Percentiles rank a stretch among this genome's conserved stretches.
Evolutionary conservation across 2,113 vertebrate species (phyloP).

Genomic region (Neolamprologus kungweensis): DNA sequence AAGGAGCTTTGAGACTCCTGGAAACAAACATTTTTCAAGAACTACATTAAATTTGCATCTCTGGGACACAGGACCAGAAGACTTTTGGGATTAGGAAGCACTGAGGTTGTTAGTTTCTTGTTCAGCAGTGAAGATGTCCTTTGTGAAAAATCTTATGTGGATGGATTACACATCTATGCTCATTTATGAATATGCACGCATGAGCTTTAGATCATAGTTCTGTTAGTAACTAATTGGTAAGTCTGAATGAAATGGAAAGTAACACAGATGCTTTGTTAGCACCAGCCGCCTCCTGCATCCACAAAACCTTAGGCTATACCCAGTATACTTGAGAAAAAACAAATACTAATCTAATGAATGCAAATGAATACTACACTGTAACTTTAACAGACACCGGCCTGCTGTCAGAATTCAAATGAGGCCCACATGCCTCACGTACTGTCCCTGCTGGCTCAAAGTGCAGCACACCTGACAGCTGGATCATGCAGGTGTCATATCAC

Average conservation of each 20-base stretch:
- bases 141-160: not conserved
- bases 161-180: not conserved
- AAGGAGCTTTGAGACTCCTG: not conserved
- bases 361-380: not conserved
- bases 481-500: not conserved
- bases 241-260: not conserved
- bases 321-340: not conserved
- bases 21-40: not conserved
- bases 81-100: not conserved
- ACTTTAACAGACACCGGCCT: not conserved
- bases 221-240: not conserved
- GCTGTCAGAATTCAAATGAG: not conserved
- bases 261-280: not conserved
- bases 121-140: not conserved
- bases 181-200: not conserved
- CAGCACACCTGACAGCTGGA: constrained; percentile 10
- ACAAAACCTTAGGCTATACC: not conserved
- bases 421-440: not conserved
- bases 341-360: not conserved
- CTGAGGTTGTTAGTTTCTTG: not conserved
- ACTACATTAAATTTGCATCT: not conserved
- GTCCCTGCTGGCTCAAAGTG: not conserved
- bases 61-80: not conserved
- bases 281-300: not conserved
- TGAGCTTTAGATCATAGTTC: not conserved